phyloP scores from a whole-genome alignment of 92 coral and sea anemone species.

The Nematostella vectensis region DNA sequence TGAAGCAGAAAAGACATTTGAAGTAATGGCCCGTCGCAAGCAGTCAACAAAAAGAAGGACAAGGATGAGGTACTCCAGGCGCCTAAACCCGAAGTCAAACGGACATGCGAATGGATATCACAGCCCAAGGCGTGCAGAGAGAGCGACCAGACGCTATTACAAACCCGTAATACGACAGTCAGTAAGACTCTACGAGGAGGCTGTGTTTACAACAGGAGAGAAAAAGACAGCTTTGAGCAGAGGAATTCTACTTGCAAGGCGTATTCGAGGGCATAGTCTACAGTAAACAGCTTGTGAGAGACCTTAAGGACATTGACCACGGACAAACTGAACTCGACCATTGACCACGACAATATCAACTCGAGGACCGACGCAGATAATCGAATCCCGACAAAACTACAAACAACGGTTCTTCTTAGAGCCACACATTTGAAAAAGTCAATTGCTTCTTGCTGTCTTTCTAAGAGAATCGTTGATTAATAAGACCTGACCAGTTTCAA shows the following conservation, averaged over 20 bases:
- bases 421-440: background rate
- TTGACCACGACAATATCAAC: too few relatives aligned
- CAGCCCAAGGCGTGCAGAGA: background rate
- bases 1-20: background rate
- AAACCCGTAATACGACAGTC: background rate
- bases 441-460: background rate
- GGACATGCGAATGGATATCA: background rate
- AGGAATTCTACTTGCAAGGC: conserved; percentile 12
- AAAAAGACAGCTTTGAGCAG: too few relatives aligned
- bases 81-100: background rate
- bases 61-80: background rate
- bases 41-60: background rate
- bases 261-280: conserved; percentile 17
- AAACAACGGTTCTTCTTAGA: background rate
- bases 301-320: too few relatives aligned
- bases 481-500: too few relatives aligned
- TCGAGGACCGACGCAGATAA: too few relatives aligned
- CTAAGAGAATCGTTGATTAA: too few relatives aligned
- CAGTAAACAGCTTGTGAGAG: too few relatives aligned
- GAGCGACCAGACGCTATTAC: background rate
- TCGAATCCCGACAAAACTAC: too few relatives aligned
- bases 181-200: too few relatives aligned
- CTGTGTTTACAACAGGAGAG: too few relatives aligned
- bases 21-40: background rate
- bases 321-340: too few relatives aligned